Base-by-base conservation (phyloP, 2,888 invertebrate genomes). In the Nineta flava region DNA sequence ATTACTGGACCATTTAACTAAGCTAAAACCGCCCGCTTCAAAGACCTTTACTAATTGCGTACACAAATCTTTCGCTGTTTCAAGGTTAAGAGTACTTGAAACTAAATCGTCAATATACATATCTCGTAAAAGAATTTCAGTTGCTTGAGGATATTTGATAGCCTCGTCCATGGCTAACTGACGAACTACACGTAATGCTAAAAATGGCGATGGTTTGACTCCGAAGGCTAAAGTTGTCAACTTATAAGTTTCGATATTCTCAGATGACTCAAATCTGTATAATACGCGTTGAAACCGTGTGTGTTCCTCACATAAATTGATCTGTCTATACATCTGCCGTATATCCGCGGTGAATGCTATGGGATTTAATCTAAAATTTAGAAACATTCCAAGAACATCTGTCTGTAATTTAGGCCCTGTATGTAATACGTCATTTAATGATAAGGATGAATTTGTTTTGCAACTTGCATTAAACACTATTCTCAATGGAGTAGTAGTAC, bases 341-440 rank as follows among this genome's bases (percentile, higher is more conserved):
- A 54, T 52, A 42, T 54, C 54, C 1, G 52, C 48, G 9, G 52
- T 49, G 12, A 53, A 42, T 9, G 44, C 54, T 2, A 50, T 43
- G 9, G 47, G 17, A 46, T 45, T 47, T 10, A 51, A 32, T 10
- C 53, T 16, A 48, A 55, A 52, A 3, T 45, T 35, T 17, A 54
- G 10, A 21, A 53, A 35, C 2, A 52, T 42, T 9, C 34, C 43
- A 19, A 44, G 35, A 31, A 54, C 19, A 46, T 53, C 47, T 12
- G 40, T 42, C 21, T 49, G 50, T 17, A 54, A 41, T 34, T 52
- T 54, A 13, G 51, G 50, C 9, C 53, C 53, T 10, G 46, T 21
- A 35, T 47, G 44, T 2, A 55, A 47, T 15, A 42, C 9, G 15
- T 51, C 46, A 46, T 51, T 51, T 40, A 51, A 43, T 12, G 51